phyloP scores from a whole-genome alignment of 1,140 invertebrate species.

The Drosophila parvula region DNA sequence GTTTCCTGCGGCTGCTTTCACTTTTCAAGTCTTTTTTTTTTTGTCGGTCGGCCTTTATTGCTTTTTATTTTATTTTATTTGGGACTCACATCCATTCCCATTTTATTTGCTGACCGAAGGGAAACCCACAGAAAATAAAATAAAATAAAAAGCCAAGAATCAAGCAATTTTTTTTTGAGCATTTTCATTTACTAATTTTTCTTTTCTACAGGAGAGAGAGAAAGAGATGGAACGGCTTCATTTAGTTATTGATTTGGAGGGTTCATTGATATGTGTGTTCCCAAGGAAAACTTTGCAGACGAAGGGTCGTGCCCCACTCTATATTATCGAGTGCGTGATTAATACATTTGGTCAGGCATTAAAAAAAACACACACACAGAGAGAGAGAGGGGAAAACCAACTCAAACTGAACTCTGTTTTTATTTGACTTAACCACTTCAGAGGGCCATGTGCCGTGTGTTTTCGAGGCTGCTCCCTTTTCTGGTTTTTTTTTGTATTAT shows the following conservation, averaged over 20 bases:
- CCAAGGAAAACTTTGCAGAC: conserved; percentile 51
- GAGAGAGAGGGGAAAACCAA: conserved; percentile 11
- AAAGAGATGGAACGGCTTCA: too few species aligned
- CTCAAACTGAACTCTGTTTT: conserved; percentile 50
- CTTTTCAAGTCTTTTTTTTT: conserved; percentile 35
- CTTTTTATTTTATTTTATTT: conserved; percentile 67
- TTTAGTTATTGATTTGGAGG: conserved; percentile 47
- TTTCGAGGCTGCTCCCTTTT: conserved; percentile 16
- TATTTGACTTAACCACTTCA: conserved; percentile 55
- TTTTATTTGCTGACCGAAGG: conserved; percentile 58
- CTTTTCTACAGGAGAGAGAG: neutral
- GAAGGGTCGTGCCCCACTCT: conserved; percentile 20
- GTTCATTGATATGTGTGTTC: conserved; percentile 53
- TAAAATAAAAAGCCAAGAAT: conserved; percentile 41
- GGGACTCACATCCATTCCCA: conserved; percentile 3
- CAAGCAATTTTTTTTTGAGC: conserved; percentile 18
- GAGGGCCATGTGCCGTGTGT: conserved; percentile 46
- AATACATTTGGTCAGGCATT: conserved; percentile 61
- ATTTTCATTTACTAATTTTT: conserved; percentile 43
- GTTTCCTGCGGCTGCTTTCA: conserved; percentile 48
- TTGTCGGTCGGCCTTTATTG: conserved; percentile 45
- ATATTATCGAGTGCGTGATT: conserved; percentile 41
- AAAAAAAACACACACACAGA: conserved; percentile 36
- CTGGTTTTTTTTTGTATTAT: conserved; percentile 24
- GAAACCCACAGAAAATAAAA: conserved; percentile 47